Percentiles rank a stretch among this genome's conserved stretches.
Conservation (phyloP, 2,113 vertebrate species). For the Chamaea fasciata region DNA sequence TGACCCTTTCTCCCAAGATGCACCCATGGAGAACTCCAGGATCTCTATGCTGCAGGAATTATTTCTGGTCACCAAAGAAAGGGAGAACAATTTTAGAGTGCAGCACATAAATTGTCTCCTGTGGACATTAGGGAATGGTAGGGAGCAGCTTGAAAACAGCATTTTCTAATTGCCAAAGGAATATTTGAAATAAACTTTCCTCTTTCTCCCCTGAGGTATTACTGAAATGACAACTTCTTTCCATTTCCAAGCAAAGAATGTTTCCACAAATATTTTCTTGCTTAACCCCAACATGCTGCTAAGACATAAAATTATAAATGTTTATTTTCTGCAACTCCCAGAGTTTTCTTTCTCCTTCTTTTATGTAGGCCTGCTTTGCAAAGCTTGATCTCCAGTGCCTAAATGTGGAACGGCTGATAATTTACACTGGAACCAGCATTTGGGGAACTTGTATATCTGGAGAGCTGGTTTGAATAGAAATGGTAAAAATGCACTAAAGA, state of each 20-base stretch:
- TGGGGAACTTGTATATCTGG: not conserved
- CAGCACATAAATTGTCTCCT: not conserved
- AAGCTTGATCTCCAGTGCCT: not conserved
- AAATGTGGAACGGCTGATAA: constrained; percentile 40
- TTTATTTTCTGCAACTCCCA: not conserved
- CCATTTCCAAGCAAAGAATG: not conserved
- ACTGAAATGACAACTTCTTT: not conserved
- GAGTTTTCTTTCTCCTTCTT: not conserved
- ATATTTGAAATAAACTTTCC: not conserved
- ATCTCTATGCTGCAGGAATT: not conserved
- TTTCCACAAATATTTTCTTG: constrained; percentile 22
- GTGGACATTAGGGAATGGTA: not conserved
- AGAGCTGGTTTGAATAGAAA: constrained; percentile 33
- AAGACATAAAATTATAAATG: not conserved
- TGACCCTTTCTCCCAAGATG: not conserved
- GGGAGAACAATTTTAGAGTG: not conserved
- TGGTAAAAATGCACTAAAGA: not conserved
- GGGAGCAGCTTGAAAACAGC: not conserved
- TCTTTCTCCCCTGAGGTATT: not conserved
- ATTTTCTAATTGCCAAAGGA: not conserved
- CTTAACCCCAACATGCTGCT: not conserved
- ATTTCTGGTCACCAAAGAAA: not conserved
- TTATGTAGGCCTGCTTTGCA: not conserved
- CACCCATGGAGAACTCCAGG: not conserved
- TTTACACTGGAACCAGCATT: not conserved